Base-by-base conservation (phyloP, 2,888 invertebrate genomes). In the Drosophila planitibia region DNA sequence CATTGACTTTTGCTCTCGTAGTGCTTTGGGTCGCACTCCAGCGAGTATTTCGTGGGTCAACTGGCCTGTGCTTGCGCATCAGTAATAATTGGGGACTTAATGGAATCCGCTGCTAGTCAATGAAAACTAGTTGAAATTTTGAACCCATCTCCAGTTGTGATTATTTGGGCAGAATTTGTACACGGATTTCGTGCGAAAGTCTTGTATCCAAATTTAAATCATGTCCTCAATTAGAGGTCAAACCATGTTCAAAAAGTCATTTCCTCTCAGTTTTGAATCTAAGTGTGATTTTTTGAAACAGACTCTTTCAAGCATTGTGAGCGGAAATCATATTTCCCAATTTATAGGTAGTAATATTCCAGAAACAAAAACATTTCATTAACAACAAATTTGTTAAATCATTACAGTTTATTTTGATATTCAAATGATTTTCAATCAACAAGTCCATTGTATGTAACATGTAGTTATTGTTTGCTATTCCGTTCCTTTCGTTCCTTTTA, bases 371-470 rank as follows among this genome's bases (percentile, higher is more conserved):
- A 16, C 25, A 47, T 9, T 25, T 47, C 7, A 25, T 25, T 16
- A 16, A 9, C 16, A 47, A 47, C 16, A 47, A 25, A 28, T 67
- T 59, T 74, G 77, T 85, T 81, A 71, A 83, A 85, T 85, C 68
- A 75, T 82, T 73, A 79, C 69, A 78, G 75, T 90, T 90, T 90
- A 86, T 90, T 90, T 90, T 80, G 82, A 83, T 87, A 76, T 82
- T 79, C 75, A 81, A 84, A 87, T 90, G 83, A 86, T 85, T 89
- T 86, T 81, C 70, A 82, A 86, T 86, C 90, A 90, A 90, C 90
- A 90, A 91, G 85, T 91, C 79, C 83, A 79, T 82, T 71, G 85
- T 79, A 85, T 66, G 67, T 80, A 85, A 76, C 69, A 89, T 77
- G 49, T 79, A 84, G 71, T 79, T 83, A 83, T 79, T 83, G 76